Percentiles rank a stretch among this genome's conserved stretches.
phyloP scores from a whole-genome alignment of 1,140 invertebrate genomes.

The Argopecten irradians region DNA sequence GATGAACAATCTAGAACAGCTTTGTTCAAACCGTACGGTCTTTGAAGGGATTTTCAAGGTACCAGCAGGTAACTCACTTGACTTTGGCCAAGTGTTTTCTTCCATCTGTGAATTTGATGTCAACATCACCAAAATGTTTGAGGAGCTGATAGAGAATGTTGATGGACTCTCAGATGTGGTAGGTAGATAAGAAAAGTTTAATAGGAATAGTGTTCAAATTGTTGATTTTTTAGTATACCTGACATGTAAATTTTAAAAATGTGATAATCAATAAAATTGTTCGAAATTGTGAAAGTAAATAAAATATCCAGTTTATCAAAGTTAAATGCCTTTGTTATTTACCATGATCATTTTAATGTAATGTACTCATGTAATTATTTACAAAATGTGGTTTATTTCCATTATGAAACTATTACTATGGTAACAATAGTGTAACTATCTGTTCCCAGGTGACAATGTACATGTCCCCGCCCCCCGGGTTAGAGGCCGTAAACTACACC shows the following conservation, averaged over 20 bases:
- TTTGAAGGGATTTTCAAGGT: constrained; percentile 49
- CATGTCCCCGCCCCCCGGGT: background rate
- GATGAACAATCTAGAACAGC: constrained; percentile 26
- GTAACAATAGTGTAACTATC: too few species aligned
- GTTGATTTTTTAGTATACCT: too few species aligned
- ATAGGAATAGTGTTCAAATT: too few species aligned
- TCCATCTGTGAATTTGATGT: constrained; percentile 55
- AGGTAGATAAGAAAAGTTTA: background rate
- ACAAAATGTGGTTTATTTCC: too few species aligned
- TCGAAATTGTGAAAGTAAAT: too few species aligned
- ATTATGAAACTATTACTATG: too few species aligned
- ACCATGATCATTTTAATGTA: too few species aligned
- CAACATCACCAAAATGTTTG: constrained; percentile 48
- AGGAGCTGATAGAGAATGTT: constrained; percentile 48
- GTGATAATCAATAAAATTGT: too few species aligned
- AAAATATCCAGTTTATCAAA: too few species aligned
- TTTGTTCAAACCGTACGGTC: constrained; percentile 50
- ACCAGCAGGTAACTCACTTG: constrained; percentile 36
- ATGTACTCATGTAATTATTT: too few species aligned
- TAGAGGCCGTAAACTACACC: background rate
- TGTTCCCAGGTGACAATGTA: background rate
- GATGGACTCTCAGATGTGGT: constrained; percentile 50
- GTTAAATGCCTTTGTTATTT: too few species aligned
- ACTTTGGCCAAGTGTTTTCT: constrained; percentile 32
- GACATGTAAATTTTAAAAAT: too few species aligned